Conservation (phyloP, 2,888 invertebrate genomes). For the Dromius quadrimaculatus region DNA sequence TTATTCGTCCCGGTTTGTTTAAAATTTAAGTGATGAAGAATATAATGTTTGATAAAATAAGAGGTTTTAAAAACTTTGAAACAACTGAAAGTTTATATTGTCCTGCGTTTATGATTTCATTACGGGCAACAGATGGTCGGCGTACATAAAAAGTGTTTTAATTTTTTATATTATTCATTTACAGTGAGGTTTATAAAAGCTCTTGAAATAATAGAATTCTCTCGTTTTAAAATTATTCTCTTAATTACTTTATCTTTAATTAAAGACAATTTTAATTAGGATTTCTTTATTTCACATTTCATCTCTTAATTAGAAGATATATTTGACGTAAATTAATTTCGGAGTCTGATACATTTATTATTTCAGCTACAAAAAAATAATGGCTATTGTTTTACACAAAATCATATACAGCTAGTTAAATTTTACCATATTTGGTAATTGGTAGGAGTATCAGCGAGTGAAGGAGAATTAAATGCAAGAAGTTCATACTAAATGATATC, state of each 20-base stretch:
- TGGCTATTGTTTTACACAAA: too few species aligned
- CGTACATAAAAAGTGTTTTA: constrained; percentile 29
- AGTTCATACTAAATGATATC: too few species aligned
- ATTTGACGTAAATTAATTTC: too few species aligned
- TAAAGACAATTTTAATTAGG: neutral
- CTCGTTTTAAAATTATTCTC: neutral
- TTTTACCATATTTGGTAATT: too few species aligned
- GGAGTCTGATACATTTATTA: too few species aligned
- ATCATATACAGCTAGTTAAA: too few species aligned
- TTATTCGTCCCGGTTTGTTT: constrained; percentile 11
- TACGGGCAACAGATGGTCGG: constrained; percentile 32
- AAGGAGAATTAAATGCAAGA: too few species aligned
- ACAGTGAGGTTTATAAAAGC: constrained; percentile 10
- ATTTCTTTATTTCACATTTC: neutral
- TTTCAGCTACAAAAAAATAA: too few species aligned
- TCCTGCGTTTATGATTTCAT: constrained; percentile 30
- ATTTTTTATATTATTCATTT: constrained; percentile 30
- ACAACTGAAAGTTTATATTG: constrained; percentile 24
- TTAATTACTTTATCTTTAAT: constrained; percentile 10
- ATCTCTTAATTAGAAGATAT: too few species aligned
- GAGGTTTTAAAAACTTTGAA: constrained; percentile 17
- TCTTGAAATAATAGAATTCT: constrained; percentile 18
- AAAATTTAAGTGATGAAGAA: constrained; percentile 13
- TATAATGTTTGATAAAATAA: constrained; percentile 8
- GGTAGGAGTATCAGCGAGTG: too few species aligned